Evolutionary conservation across 2,797 vertebrate species (phyloP).

Genomic region (Neopelma chrysocephalum): DNA sequence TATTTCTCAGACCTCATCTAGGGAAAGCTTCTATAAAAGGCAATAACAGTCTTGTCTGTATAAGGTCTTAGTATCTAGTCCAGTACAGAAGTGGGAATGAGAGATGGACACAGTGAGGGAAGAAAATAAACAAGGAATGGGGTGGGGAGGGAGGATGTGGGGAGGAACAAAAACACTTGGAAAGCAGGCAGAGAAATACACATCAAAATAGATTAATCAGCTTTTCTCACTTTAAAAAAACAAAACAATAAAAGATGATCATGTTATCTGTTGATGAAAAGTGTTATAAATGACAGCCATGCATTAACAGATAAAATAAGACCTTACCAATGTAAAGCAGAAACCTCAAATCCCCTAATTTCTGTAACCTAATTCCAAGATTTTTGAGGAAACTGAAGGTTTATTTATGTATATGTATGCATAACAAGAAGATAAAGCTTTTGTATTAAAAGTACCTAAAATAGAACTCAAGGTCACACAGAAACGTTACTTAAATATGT

Average conservation of each 20-base stretch:
- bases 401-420: neutral
- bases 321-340: neutral
- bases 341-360: neutral
- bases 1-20: neutral
- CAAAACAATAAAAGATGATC: neutral
- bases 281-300: neutral
- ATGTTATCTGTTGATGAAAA: neutral
- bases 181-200: neutral
- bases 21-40: neutral
- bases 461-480: neutral
- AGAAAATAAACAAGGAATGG: neutral
- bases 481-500: neutral
- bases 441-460: neutral
- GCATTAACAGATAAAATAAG: neutral
- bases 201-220: neutral
- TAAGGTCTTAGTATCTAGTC: neutral
- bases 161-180: neutral
- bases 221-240: neutral
- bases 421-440: neutral
- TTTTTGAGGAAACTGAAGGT: neutral
- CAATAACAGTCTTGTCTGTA: neutral
- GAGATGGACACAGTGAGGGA: neutral
- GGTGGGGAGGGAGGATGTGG: rapidly evolving
- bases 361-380: neutral
- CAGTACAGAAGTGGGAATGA: neutral